Base-by-base conservation (phyloP, 2,797 vertebrate genomes). In the Rhadinocentrus ornatus region DNA sequence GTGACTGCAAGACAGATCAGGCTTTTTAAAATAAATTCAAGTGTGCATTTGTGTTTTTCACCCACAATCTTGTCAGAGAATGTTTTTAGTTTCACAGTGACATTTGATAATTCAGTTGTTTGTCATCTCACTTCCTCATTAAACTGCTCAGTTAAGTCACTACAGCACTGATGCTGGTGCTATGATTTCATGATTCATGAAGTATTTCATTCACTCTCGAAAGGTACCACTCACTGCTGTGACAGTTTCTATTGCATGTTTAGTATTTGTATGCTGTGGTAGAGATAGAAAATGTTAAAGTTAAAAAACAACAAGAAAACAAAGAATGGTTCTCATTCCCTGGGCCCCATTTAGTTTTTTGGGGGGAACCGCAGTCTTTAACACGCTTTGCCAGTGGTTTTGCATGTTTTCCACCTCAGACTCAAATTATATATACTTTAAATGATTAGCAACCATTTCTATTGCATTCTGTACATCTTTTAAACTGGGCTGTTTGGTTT, bases 321-420 rank as follows among this genome's bases (percentile, higher is more conserved):
- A 18, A 44, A 20, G 16, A 44, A n/a, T 46, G 46, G 29, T 32
- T 71, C 27, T 78, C 26, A 71, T 52, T 66, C 26, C 26, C 4
- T n/a, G 29, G 41, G 22, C 15, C 50, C 50, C 41, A 22, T 57
- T 66, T 27, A 66, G 27, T 34, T 46, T 66, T 32, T 41, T n/a
- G 31, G n/a, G n/a, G n/a, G n/a, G n/a, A 77, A 60, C 50, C 41
- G 34, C 69, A 71, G n/a, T 41, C 27, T 27, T 73, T 68, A 46
- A 62, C 59, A 39, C 27, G 34, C 46, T n/a, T 18, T 16, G 26
- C 50, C 59, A 54, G 32, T n/a, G 64, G 22, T 41, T 68, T 41
- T 61, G 54, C 26, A 59, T 64, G 29, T 27, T 80, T 77, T 35
- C n/a, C 34, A 4, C 67, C 31, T 52, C 29, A 48, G 13, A 52